Percentiles rank a stretch among this genome's conserved stretches.
Conservation (phyloP, 2,113 vertebrate genomes). For the Rhynchopsitta pachyrhyncha region DNA sequence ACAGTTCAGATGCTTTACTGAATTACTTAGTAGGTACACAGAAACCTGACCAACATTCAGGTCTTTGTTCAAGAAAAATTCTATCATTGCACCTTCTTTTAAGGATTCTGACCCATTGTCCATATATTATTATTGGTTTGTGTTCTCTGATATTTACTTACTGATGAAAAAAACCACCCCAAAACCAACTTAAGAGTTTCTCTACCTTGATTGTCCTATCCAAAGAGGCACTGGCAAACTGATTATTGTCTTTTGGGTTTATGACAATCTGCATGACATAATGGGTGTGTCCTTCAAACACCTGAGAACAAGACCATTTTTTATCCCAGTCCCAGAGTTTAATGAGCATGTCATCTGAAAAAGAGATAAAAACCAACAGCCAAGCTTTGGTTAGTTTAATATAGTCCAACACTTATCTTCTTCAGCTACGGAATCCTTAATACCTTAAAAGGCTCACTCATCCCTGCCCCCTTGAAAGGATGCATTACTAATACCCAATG, state of each 20-base stretch:
- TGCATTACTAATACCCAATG: neutral
- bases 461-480: neutral
- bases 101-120: neutral
- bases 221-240: conserved; percentile 97
- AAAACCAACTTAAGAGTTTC: neutral
- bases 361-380: conserved; percentile 10
- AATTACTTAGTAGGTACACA: neutral
- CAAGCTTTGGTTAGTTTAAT: conserved; percentile 1
- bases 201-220: conserved; percentile 97
- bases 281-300: conserved; percentile 99
- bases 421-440: neutral
- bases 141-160: neutral
- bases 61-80: neutral
- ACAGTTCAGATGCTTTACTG: neutral
- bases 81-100: neutral
- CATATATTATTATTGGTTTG: neutral
- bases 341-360: conserved; percentile 97
- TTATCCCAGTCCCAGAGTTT: conserved; percentile 99
- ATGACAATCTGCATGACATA: conserved; percentile 99
- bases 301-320: conserved; percentile 97
- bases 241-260: conserved; percentile 99
- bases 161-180: neutral
- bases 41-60: neutral
- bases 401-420: neutral
- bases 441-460: neutral